phyloP scores from a whole-genome alignment of 2,113 vertebrate genomes.

The Callocephalon fimbriatum region DNA sequence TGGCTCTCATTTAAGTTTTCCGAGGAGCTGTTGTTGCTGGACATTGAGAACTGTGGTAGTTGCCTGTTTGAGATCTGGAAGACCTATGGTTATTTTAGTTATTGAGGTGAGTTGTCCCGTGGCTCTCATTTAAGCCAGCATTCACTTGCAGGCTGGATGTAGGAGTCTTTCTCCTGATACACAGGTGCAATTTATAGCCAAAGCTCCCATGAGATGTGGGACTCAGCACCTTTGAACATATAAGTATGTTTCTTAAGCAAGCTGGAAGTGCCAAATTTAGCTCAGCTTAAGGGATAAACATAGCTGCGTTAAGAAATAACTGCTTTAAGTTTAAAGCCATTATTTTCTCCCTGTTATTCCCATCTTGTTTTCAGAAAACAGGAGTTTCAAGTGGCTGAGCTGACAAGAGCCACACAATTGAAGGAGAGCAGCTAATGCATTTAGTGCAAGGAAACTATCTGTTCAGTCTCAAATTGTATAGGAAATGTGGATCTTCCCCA shows the following conservation, averaged over 20 bases:
- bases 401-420: neutral
- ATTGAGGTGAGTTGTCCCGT: fast-evolving
- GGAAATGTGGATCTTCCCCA: neutral
- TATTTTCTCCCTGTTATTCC: neutral
- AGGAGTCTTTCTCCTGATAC: neutral
- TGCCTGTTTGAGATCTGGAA: neutral
- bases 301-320: neutral
- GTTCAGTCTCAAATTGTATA: neutral
- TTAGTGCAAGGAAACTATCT: neutral
- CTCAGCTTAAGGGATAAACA: neutral
- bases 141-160: neutral
- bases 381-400: neutral
- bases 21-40: neutral
- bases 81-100: neutral
- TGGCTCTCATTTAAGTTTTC: neutral
- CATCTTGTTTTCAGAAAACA: neutral
- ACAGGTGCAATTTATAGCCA: neutral
- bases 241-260: neutral
- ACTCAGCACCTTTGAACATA: neutral
- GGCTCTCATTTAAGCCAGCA: neutral
- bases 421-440: neutral
- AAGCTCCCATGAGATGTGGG: neutral
- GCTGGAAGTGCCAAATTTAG: neutral
- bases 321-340: neutral
- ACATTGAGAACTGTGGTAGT: neutral